Evolutionary conservation across 1,140 invertebrate genomes (phyloP).

Genomic region (Brevipalpus yothersi): DNA sequence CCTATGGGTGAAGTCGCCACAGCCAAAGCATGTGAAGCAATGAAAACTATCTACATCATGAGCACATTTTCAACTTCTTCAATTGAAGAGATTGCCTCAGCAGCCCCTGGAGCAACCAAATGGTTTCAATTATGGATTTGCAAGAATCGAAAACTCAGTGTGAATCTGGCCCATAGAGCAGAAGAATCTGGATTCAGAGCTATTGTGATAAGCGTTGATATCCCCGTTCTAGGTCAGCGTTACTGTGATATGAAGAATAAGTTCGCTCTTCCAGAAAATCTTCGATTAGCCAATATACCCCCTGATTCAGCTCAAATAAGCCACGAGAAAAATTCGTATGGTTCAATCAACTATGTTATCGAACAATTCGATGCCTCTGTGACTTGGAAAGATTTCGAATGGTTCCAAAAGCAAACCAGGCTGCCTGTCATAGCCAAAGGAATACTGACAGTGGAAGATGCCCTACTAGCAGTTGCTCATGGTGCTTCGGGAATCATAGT

Average conservation of each 20-base stretch:
- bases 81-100: slow-evolving; percentile 56
- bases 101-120: slow-evolving; percentile 43
- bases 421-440: slow-evolving; percentile 74
- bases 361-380: slow-evolving; percentile 43
- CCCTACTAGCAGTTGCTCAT: slow-evolving; percentile 38
- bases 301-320: background rate
- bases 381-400: slow-evolving; percentile 56
- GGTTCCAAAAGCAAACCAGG: slow-evolving; percentile 42
- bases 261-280: slow-evolving; percentile 50
- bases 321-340: slow-evolving; percentile 33
- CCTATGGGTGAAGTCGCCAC: slow-evolving; percentile 64
- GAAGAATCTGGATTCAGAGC: slow-evolving; percentile 64
- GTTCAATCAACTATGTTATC: slow-evolving; percentile 44
- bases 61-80: slow-evolving; percentile 66
- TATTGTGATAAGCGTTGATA: slow-evolving; percentile 68
- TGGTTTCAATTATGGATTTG: slow-evolving; percentile 84
- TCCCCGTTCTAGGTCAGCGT: slow-evolving; percentile 54
- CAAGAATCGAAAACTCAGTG: slow-evolving; percentile 46
- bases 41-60: slow-evolving; percentile 48
- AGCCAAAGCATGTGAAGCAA: slow-evolving; percentile 42
- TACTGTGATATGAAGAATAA: slow-evolving; percentile 54
- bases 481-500: slow-evolving; percentile 55
- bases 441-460: slow-evolving; percentile 62
- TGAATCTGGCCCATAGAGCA: slow-evolving; percentile 43
- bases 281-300: slow-evolving; percentile 42